Evolutionary conservation across 2,113 vertebrate genomes (phyloP).

Genomic region (Platysternon megacephalum): DNA sequence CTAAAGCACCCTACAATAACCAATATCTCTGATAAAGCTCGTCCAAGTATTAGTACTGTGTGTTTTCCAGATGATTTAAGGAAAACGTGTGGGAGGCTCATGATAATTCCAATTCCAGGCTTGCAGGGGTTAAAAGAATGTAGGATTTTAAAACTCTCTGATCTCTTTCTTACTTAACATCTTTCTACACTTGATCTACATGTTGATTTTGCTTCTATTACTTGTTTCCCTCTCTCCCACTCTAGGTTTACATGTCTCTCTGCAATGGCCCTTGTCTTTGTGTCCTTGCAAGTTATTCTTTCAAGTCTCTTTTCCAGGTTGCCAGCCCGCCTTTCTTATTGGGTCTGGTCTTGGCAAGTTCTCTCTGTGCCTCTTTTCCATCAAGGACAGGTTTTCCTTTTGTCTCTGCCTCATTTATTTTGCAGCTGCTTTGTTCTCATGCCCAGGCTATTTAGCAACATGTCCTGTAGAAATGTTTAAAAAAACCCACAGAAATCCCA

Average conservation of each 20-base stretch:
- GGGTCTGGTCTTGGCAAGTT: constrained; percentile 40
- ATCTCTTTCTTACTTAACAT: background rate
- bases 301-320: constrained; percentile 27
- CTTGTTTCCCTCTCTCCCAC: background rate
- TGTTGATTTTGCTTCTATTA: background rate
- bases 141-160: background rate
- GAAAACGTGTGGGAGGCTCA: background rate
- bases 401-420: constrained; percentile 71
- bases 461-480: constrained; percentile 37
- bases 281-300: background rate
- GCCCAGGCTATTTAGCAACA: constrained; percentile 66
- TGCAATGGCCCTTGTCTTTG: background rate
- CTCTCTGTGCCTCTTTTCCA: constrained; percentile 11
- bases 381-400: constrained; percentile 51
- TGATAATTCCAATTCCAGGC: background rate
- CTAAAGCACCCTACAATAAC: background rate
- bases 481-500: background rate
- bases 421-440: constrained; percentile 72
- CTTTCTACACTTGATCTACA: background rate
- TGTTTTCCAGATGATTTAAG: background rate
- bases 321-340: constrained; percentile 19
- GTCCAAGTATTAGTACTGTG: background rate
- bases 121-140: background rate
- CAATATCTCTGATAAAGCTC: background rate
- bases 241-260: background rate